Evolutionary conservation across 2,888 invertebrate genomes (phyloP), one percentile per base, ranked within the genome.

Genomic region (Sturmia bella): DNA sequence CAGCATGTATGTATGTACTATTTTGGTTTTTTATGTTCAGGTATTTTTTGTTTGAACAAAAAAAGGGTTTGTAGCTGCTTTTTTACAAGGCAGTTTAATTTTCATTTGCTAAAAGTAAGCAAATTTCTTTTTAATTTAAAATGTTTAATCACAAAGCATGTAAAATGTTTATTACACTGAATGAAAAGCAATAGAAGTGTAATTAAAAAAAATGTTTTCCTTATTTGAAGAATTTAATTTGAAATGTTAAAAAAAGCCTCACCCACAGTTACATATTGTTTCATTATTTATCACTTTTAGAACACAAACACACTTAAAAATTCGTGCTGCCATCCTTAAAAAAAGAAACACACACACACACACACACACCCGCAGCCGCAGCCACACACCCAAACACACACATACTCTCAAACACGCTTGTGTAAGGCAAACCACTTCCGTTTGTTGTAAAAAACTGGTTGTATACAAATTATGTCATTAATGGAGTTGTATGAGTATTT

Each of bases 361-460:
- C 74, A 72, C 48, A 63, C 17, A 64, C 50, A 43, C 54, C 56
- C 27, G 56, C 27, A 12, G 37, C 13, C 45, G 2, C 17, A n/a
- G 32, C 43, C 32, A 13, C 19, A 17, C n/a, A 15, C 19, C 37
- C 21, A 39, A 13, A 48, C 68, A 69, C 59, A 27, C 68, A 39
- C 41, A 59, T 24, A 56, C 32, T 27, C 54, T 52, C 41, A 50
- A 37, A 39, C 15, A 52, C 45, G 24, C 27, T 24, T 7, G 45
- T 41, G 27, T n/a, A 45, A 13, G 57, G 52, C 21, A 43, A 77
- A 82, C 82, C 82, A 82, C 82, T 78, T 82, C 82, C 78, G 82
- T 64, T 75, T 78, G 59, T 15, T 59, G 70, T 74, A 70, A 75
- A 66, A 78, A 75, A 45, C 52, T 74, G 54, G 13, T 32, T 48